Base-by-base conservation (phyloP, 1,140 invertebrate species). In the Odontomachus brunneus region DNA sequence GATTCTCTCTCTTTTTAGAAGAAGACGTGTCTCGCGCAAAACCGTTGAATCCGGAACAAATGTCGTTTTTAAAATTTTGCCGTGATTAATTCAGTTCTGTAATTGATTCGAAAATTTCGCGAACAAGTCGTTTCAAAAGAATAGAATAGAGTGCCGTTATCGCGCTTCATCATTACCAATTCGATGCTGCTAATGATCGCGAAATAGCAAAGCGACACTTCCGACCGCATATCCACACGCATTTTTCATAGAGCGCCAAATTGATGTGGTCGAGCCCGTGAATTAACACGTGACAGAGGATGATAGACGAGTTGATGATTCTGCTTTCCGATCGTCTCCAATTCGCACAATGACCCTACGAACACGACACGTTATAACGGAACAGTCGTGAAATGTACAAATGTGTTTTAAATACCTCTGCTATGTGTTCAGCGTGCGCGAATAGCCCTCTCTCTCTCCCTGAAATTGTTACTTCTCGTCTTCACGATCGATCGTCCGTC, bases 301-400 rank as follows among this genome's bases (percentile, higher is more conserved):
- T 44, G 59, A 65, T 75, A 48, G 15, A 51, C 22, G 15, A 67
- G 9, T 26, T 65, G 33, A 59, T 69, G 67, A 9, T 29, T 14
- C 9, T 69, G 51, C 65, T 80, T 22, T 76, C 53, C 63, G 19
- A 67, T 33, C 5, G 29, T 33, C 5, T 33, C 29, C 2, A 33
- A 5, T 33, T 5, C 29, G 29, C 5, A 33, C 29, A 67, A 19
- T 78, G 12, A n/a, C 67, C 11, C 33, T 4, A 55, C 11, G 17
- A 67, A 4, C 29, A 2, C 19, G 29, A 44, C 55, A 75, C 19
- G 51, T 51, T 69, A 69, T 80, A 80, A 80, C 75, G 75, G 75
- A 22, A 69, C 49, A 55, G 69, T n/a, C 53, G 60, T 38, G 51
- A 57, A 80, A 44, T 7, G 3, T 0, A 11, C 38, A 9, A n/a